Conservation (phyloP, 1,140 invertebrate species). For the Drosophila sp. region DNA sequence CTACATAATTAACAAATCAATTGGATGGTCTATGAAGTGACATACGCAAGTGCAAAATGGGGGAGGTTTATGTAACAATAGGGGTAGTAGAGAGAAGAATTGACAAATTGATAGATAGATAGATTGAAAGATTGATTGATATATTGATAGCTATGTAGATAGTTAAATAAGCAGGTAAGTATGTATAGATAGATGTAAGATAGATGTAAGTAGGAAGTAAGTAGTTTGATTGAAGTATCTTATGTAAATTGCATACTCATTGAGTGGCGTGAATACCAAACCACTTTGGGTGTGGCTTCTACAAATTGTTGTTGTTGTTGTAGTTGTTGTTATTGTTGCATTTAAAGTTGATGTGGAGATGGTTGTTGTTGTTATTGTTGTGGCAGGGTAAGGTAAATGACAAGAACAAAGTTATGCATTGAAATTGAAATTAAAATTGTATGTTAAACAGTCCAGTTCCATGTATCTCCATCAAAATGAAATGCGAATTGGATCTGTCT, state of each 20-base stretch:
- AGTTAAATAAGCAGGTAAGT: conserved; percentile 33
- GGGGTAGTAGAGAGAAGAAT: conserved; percentile 6
- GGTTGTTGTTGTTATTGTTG: conserved; percentile 29
- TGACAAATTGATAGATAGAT: conserved; percentile 18
- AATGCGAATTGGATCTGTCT: conserved; percentile 1
- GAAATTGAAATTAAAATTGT: conserved; percentile 27
- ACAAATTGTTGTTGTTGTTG: conserved; percentile 46
- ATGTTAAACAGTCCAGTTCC: conserved; percentile 26
- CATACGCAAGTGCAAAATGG: conserved; percentile 21
- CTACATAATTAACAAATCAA: conserved; percentile 76
- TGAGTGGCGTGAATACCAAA: conserved; percentile 84
- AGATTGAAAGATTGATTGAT: conserved; percentile 11
- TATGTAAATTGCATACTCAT: conserved; percentile 81
- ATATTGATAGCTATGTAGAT: conserved; percentile 1
- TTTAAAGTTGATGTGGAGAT: conserved; percentile 22
- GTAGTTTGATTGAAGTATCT: conserved; percentile 56
- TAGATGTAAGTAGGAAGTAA: conserved; percentile 28
- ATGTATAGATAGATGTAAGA: conserved; percentile 32
- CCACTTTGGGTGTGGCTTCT: conserved; percentile 81
- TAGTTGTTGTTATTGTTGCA: no score
- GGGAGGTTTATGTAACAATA: conserved; percentile 36
- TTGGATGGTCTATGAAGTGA: conserved; percentile 53
- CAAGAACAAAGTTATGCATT: conserved; percentile 49
- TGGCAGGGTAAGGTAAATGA: conserved; percentile 40
- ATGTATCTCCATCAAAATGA: conserved; percentile 33